Evolutionary conservation across 2,888 invertebrate species (phyloP), one percentile per base, ranked within the genome.

Genomic region (Sphinx pinastri): DNA sequence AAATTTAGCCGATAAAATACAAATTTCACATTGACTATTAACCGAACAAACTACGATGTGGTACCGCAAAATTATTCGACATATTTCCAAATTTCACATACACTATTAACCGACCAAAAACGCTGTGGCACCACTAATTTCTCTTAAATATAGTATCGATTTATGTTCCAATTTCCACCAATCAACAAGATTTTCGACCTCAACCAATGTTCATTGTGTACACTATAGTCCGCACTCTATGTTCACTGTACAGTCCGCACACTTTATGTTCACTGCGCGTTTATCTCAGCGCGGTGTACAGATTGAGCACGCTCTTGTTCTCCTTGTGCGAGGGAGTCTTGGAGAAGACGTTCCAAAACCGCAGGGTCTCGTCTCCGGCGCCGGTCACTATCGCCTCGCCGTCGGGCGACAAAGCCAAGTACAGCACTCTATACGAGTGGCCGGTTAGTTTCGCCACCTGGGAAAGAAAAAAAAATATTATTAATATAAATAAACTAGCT

Each of bases 331-430:
- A 98, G 54, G 98, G 96, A 16, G 98, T 98, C 94, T 99, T 99
- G 84, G 98, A 99, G 93, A 99, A 99, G 0, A 99, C 99, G 94
- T 99, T 99, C 99, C 99, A 99, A 90, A 99, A 99, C 10, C 99
- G 95, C 7, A 99, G 94, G 0, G 99, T 99, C 88, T 99, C 99
- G 90, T 99, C 99, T 0, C 99, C 99, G 0, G 99, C 99, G 45
- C 99, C 99, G 0, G 99, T 99, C 0, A 99, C 99, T 76, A 99
- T 99, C 3, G 99, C 98, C 88, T 99, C 99, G 51, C 99, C 99
- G 88, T 99, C 99, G 0, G 99, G 99, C 5, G 99, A 99, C 89
- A 99, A 96, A 0, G 99, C 99, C 80, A 99, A 92, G 90, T 99
- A 99, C 0, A 99, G 94, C 4, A 99, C 99, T 76, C 99, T 95